These are phyloP conservation scores for Argya squamiceps DNA, from an alignment of 2,797 vertebrate genomes.

Conservation along the genomic window DNA sequence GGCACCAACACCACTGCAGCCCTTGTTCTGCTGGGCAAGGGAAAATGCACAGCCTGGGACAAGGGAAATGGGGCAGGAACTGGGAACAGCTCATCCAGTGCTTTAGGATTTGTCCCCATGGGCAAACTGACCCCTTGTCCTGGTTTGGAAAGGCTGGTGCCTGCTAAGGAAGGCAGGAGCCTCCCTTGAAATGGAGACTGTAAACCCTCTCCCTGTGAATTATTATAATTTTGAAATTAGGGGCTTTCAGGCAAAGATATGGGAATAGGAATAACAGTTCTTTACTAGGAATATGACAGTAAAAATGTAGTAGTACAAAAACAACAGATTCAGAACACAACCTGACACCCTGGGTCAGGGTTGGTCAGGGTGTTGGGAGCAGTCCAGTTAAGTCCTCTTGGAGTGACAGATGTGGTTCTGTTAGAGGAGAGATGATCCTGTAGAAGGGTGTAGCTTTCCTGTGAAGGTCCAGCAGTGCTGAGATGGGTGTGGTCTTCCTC, in stretches of 20 bases:
- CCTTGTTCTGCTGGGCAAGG: background rate
- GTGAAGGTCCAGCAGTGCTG: background rate
- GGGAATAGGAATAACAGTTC: background rate
- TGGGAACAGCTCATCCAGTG: rapidly evolving
- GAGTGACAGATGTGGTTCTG: background rate
- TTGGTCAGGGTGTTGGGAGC: background rate
- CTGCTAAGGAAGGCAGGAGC: background rate
- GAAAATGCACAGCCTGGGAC: background rate
- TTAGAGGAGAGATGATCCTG: background rate
- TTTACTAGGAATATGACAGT: background rate
- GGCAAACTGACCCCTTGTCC: background rate
- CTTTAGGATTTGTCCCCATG: rapidly evolving
- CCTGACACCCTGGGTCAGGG: background rate
- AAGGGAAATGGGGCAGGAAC: rapidly evolving
- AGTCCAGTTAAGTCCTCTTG: background rate
- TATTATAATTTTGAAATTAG: background rate
- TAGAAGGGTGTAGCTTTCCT: background rate
- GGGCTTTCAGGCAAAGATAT: background rate
- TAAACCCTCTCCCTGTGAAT: background rate
- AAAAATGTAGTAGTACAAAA: too few relatives aligned
- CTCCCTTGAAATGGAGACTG: background rate
- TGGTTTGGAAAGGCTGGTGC: background rate
- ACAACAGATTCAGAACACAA: background rate
- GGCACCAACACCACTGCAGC: rapidly evolving
- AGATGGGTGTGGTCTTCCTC: background rate